phyloP scores from a whole-genome alignment of 2,113 vertebrate genomes.

The Ceratotherium simum region DNA sequence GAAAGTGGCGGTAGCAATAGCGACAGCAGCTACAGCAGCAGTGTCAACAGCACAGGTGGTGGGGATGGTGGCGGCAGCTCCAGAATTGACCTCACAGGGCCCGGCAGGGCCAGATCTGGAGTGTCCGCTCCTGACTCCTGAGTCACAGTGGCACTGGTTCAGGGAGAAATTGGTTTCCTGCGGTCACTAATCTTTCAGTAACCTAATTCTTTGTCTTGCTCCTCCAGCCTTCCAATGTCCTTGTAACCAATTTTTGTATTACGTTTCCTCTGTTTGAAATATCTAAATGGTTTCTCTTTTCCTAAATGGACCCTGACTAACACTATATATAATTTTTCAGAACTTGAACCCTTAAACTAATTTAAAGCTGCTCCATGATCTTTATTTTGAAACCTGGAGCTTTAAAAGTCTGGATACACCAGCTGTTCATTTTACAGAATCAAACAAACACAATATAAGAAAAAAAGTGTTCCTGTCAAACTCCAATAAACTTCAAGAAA shows the following conservation, averaged over 20 bases:
- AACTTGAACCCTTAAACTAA: conserved; percentile 14
- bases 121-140: background rate
- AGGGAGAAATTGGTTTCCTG: background rate
- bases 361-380: conserved; percentile 3
- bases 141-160: background rate
- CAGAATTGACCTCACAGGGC: too few relatives aligned
- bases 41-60: fast-evolving
- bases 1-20: background rate
- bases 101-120: background rate
- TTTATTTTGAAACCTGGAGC: conserved; percentile 52
- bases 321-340: background rate
- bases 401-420: conserved; percentile 7
- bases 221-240: background rate
- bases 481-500: background rate
- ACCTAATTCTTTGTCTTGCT: background rate
- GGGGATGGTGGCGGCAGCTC: background rate
- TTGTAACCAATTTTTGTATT: background rate
- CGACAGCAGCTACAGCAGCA: background rate
- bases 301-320: conserved; percentile 1
- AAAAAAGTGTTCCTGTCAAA: background rate
- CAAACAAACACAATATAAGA: background rate
- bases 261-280: background rate
- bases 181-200: background rate
- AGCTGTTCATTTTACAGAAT: conserved; percentile 40
- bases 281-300: conserved; percentile 10